Base-by-base conservation (phyloP, 1,140 invertebrate genomes). In the Maconellicoccus hirsutus region DNA sequence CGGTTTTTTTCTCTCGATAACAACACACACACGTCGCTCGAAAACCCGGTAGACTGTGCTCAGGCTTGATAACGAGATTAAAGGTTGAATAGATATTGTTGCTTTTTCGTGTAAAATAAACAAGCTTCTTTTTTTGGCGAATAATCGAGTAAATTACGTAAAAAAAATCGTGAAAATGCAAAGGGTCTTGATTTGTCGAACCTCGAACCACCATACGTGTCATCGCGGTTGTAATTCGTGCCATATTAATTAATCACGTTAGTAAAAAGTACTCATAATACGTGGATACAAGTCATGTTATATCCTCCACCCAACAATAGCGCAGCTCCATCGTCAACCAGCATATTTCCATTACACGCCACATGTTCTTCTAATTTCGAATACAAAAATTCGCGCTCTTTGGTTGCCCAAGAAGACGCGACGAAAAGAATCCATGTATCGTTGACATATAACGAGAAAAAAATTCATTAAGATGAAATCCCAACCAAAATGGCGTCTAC, bases 11-110 rank as follows among this genome's bases (percentile, higher is more conserved):
- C n/a, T n/a, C n/a, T n/a, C n/a, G n/a, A n/a, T n/a, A n/a, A n/a
- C n/a, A n/a, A n/a, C n/a, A n/a, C n/a, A 52, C 6, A 52, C 42
- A 16, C 42, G 42, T 8, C 16, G 16, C 16, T 52, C 42, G 42
- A 52, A 52, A 52, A 52, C 42, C 42, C 42, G 42, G 6, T 52
- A 52, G 42, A 52, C 42, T 19, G 42, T 16, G n/a, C 42, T 52
- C 42, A 38, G 6, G 6, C 42, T 8, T 52, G 42, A 38, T 38
- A 38, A 38, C 33, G 16, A 52, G 42, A 52, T 52, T 16, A 52
- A 52, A 52, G 42, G 42, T 52, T 52, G 16, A 52, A 52, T 52
- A 52, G 42, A 52, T n/a, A n/a, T 52, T 52, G 42, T 52, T 52
- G n/a, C 42, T 52, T 52, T 52, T 3, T 52, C 2, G 2, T 8